These are phyloP conservation scores for Polia nebulosa DNA, from an alignment of 2,888 invertebrate species.

Conservation along the genomic window DNA sequence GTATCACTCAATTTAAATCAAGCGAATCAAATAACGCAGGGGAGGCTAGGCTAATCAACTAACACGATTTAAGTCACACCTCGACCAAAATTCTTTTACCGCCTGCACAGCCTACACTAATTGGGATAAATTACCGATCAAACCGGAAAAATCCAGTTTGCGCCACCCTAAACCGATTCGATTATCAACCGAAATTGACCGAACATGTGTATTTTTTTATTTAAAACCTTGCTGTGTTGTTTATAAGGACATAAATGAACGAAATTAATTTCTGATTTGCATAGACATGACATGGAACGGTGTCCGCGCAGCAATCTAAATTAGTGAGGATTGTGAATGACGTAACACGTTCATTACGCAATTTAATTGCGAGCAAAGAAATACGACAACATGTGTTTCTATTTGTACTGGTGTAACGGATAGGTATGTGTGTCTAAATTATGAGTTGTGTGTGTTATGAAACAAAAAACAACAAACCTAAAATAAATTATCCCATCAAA, in stretches of 20 bases:
- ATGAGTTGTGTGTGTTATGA: neutral
- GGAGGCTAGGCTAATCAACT: constrained; percentile 50
- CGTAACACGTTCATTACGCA: constrained; percentile 54
- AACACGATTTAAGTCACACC: constrained; percentile 54
- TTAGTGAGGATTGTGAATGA: constrained; percentile 62
- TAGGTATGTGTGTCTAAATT: neutral
- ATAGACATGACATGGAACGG: constrained; percentile 59
- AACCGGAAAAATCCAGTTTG: constrained; percentile 76
- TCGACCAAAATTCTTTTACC: constrained; percentile 56
- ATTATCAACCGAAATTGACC: constrained; percentile 69
- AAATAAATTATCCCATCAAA: too few species aligned
- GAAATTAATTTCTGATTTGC: constrained; percentile 65
- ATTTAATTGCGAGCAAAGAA: constrained; percentile 55
- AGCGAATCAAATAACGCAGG: constrained; percentile 56
- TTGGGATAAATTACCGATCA: constrained; percentile 77
- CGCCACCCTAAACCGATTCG: constrained; percentile 71
- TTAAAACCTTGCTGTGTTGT: constrained; percentile 41
- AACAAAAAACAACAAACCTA: too few species aligned
- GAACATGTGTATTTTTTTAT: constrained; percentile 47
- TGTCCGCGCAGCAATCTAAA: constrained; percentile 56
- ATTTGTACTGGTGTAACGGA: neutral
- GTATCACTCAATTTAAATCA: constrained; percentile 31
- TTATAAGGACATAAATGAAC: constrained; percentile 53
- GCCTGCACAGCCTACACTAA: constrained; percentile 64
- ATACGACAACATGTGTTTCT: constrained; percentile 30